Evolutionary conservation across 1,140 invertebrate species (phyloP).

Genomic region (Chlorops oryzae): DNA sequence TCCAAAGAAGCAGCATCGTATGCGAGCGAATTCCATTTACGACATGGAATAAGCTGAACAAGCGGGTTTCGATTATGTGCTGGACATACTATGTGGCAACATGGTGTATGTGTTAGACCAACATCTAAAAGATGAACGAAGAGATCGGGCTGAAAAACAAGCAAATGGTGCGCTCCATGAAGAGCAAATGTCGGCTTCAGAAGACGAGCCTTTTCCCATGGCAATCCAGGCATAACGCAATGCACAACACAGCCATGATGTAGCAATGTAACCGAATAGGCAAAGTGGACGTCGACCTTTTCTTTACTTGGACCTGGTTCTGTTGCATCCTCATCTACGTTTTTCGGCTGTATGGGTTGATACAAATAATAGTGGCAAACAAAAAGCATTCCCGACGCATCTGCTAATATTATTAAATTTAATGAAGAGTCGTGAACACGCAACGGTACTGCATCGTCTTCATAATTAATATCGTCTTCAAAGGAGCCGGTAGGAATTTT

Average conservation of each 20-base stretch:
- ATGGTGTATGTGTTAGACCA: slow-evolving; percentile 70
- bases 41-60: slow-evolving; percentile 59
- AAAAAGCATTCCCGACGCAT: slow-evolving; percentile 65
- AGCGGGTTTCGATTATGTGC: slow-evolving; percentile 53
- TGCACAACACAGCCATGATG: slow-evolving; percentile 78
- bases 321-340: slow-evolving; percentile 19
- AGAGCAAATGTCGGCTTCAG: slow-evolving; percentile 68
- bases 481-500: slow-evolving; percentile 55
- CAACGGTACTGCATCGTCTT: slow-evolving; percentile 70
- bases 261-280: slow-evolving; percentile 72
- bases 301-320: slow-evolving; percentile 27
- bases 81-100: slow-evolving; percentile 66
- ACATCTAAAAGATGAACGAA: slow-evolving; percentile 77
- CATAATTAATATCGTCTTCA: slow-evolving; percentile 58
- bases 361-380: slow-evolving; percentile 82
- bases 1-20: slow-evolving; percentile 66
- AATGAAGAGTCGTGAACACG: slow-evolving; percentile 73
- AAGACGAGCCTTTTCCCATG: slow-evolving; percentile 66
- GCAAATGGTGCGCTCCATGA: slow-evolving; percentile 66
- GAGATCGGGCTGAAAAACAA: slow-evolving; percentile 69
- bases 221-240: slow-evolving; percentile 70
- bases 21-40: slow-evolving; percentile 52
- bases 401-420: slow-evolving; percentile 70
- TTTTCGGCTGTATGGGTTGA: slow-evolving; percentile 57
- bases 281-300: slow-evolving; percentile 67